Percentiles rank a stretch among this genome's conserved stretches.
Evolutionary conservation across 2,797 vertebrate species (phyloP).

Genomic region (Chaetophractus vellerosus): DNA sequence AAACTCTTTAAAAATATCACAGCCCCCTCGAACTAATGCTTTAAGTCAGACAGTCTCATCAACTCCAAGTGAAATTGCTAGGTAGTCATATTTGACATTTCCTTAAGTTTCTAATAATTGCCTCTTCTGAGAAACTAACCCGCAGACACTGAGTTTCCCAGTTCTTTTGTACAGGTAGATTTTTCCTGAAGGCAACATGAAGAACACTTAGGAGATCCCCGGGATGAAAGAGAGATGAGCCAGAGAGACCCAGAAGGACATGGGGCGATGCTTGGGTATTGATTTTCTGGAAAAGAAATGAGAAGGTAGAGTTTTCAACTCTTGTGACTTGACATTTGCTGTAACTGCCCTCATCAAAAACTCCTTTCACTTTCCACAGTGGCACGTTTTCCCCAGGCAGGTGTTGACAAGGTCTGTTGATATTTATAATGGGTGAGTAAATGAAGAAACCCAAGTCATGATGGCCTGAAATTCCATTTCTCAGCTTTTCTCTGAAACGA

Average conservation of each 20-base stretch:
- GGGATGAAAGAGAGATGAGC: slow-evolving; percentile 59
- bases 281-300: slow-evolving; percentile 45
- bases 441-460: not conserved
- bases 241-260: slow-evolving; percentile 20
- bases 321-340: slow-evolving; percentile 62
- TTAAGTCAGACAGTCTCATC: slow-evolving; percentile 78
- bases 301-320: slow-evolving; percentile 26
- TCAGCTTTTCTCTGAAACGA: slow-evolving; percentile 55
- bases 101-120: slow-evolving; percentile 80
- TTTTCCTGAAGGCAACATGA: slow-evolving; percentile 73
- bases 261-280: not conserved
- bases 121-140: slow-evolving; percentile 73
- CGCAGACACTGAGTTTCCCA: slow-evolving; percentile 54
- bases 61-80: slow-evolving; percentile 74
- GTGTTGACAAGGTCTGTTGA: slow-evolving; percentile 18
- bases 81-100: slow-evolving; percentile 85
- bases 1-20: slow-evolving; percentile 66
- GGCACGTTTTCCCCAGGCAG: slow-evolving; percentile 51
- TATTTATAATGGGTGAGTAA: slow-evolving; percentile 12
- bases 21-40: slow-evolving; percentile 75
- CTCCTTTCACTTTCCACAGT: slow-evolving; percentile 41
- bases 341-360: slow-evolving; percentile 63
- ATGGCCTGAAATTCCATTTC: slow-evolving; percentile 56
- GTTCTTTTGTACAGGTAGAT: slow-evolving; percentile 76
- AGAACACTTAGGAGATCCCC: slow-evolving; percentile 64